These are phyloP conservation scores for Hydropotes inermis DNA, from an alignment of 2,113 vertebrate genomes.

Conservation along the genomic window DNA sequence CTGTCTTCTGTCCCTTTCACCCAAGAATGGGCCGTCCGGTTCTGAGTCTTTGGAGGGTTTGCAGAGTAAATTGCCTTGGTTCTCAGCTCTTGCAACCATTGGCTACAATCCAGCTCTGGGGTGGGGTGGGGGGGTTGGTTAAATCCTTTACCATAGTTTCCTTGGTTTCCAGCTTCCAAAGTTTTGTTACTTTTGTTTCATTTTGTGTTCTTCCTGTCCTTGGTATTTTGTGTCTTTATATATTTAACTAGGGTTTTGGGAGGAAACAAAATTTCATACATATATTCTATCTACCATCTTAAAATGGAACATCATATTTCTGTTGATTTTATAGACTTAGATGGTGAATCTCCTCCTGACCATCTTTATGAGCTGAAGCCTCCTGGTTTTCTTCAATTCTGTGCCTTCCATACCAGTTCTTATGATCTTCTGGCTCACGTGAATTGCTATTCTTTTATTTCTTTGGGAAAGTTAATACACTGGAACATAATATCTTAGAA, in stretches of 20 bases:
- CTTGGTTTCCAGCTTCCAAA: background rate
- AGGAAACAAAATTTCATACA: background rate
- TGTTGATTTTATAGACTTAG: background rate
- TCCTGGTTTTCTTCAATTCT: background rate
- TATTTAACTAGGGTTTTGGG: background rate
- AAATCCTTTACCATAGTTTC: background rate
- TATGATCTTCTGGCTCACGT: background rate
- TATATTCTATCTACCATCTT: background rate
- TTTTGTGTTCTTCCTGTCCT: background rate
- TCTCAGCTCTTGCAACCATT: background rate
- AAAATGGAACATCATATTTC: background rate
- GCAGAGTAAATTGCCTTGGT: background rate
- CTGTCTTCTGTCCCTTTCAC: background rate
- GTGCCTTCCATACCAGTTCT: background rate
- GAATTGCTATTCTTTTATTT: background rate
- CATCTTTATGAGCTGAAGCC: background rate
- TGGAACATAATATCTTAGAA: background rate
- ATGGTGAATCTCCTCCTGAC: background rate
- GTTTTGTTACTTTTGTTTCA: background rate
- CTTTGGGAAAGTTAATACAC: constrained; percentile 43
- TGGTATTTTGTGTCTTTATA: background rate
- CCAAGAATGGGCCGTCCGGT: background rate
- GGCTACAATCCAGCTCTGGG: background rate
- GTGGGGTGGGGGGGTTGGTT: accelerated
- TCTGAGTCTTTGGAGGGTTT: background rate